Conservation (phyloP, 2,797 vertebrate species). For the Acomys russatus region DNA sequence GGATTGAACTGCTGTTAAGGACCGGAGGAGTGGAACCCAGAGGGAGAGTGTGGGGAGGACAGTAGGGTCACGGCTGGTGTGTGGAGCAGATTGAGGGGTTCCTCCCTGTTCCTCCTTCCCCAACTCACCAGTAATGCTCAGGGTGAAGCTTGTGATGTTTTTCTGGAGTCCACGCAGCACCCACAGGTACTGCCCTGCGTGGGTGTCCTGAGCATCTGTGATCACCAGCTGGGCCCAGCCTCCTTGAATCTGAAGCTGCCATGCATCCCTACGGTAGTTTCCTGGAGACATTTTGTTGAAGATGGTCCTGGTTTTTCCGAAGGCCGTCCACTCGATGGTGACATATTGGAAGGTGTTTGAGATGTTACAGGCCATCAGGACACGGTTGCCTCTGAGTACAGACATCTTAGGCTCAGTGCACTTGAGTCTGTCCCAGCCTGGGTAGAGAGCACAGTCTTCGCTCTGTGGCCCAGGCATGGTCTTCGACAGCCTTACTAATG, state of each 20-base stretch:
- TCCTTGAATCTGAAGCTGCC: background rate
- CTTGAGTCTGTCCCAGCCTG: background rate
- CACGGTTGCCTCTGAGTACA: fast-evolving
- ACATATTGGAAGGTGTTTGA: background rate
- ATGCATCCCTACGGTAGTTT: fast-evolving
- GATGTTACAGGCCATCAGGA: conserved; percentile 29
- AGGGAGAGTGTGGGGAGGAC: background rate
- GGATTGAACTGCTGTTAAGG: background rate
- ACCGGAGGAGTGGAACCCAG: background rate
- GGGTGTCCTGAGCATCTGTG: fast-evolving
- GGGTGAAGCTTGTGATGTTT: fast-evolving
- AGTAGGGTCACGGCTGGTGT: background rate
- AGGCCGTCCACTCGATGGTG: fast-evolving
- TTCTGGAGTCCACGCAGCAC: background rate
- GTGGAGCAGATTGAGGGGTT: background rate
- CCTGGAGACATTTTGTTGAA: fast-evolving
- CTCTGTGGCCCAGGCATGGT: background rate
- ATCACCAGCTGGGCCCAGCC: background rate
- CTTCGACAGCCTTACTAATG: background rate
- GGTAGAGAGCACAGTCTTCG: background rate
- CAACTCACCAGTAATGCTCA: conserved; percentile 36
- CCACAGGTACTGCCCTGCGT: background rate
- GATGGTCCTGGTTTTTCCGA: fast-evolving
- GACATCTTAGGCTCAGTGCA: background rate
- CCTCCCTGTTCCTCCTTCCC: background rate